Base-by-base conservation (phyloP, 2,888 invertebrate genomes). In the Octonoba sinensis region DNA sequence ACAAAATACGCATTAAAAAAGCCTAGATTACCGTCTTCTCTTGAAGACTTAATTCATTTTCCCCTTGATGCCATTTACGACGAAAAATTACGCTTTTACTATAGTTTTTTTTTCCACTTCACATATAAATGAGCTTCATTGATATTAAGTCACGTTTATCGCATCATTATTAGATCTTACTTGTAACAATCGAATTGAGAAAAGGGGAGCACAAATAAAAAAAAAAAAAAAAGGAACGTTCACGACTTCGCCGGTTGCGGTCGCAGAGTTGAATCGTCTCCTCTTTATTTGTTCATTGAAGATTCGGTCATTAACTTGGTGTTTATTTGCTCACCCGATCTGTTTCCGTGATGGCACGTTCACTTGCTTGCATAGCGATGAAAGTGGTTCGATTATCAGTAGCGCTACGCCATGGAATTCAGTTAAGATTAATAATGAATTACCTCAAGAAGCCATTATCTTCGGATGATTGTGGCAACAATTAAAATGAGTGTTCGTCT, bases 121-220 rank as follows among this genome's bases (percentile, higher is more conserved):
- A 18, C 73, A 64, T 65, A 70, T 57, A 73, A 73, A 65, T 65
- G 66, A 66, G 22, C 49, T 59, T 75, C 66, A 75, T 75, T 66
- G 74, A 67, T 75, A 75, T 67, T 75, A 49, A 75, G 66, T 75
- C 74, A 75, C 74, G 74, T 59, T 75, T 49, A 47, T n/a, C 57
- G 54, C 49, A 56, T 73, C 65, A 64, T 73, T 73, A 73, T 73
- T 65, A 56, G 65, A 73, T 57, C 27, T 47, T 65, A 36, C 54
- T 75, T 44, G 47, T 59, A 75, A 75, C 74, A 75, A 75, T 75
- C 54, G 73, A 36, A 22, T 49, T 62, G 59, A 47, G 11, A 47
- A 27, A n/a, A 51, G 20, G 11, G 20, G 22, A 36, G 51, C 18
- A 70, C 44, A 57, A 59, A 36, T 3, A 22, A n/a, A 3, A 69